Evolutionary conservation across 2,113 vertebrate species (phyloP), one percentile per base, ranked within the genome.

Genomic region (Columbina picui): DNA sequence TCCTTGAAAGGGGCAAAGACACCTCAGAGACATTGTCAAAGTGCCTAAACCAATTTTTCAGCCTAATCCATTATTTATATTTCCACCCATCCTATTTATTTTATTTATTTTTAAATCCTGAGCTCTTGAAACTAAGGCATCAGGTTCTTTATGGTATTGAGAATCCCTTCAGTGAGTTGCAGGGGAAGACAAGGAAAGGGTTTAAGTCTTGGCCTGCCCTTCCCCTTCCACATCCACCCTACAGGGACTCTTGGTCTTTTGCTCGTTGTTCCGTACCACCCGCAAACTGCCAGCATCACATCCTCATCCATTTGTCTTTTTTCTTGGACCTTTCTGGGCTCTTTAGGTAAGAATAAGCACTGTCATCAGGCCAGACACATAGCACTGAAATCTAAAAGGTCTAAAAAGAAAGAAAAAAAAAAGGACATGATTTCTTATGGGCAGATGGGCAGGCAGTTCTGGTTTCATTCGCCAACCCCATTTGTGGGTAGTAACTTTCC

Each of bases 1-100:
- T 91, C 50, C 74, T 74, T 90, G 89, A 89, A 94, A 89, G 81
- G 61, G 61, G 52, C 77, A 94, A 90, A 95, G 80, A 75, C 43
- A 60, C 81, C 70, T 92, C 87, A 55, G 73, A 84, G 77, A 95
- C 36, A 71, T 0, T 78, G 80, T 63, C 90, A 89, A 94, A 94
- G 56, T 59, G 57, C 56, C 79, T 78, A 86, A 76, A 83, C 64
- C 71, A 78, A 80, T 90, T 91, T 95, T 95, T 88, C 93, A 91
- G 73, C 38, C 34, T 87, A 85, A 85, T 82, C 57, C 38, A 87
- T 93, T 75, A 92, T 90, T 94, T 90, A 87, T 84, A 47, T 57
- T 91, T 84, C 91, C 19, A 68, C 38, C 34, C 50, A 69, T 34
- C 7, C 60, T 26, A 38, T 83, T 55, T 71, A 41, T 36, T 43